These are phyloP conservation scores for Rhabditoides inermis DNA, from an alignment of 2,888 invertebrate genomes.

Conservation along the genomic window DNA sequence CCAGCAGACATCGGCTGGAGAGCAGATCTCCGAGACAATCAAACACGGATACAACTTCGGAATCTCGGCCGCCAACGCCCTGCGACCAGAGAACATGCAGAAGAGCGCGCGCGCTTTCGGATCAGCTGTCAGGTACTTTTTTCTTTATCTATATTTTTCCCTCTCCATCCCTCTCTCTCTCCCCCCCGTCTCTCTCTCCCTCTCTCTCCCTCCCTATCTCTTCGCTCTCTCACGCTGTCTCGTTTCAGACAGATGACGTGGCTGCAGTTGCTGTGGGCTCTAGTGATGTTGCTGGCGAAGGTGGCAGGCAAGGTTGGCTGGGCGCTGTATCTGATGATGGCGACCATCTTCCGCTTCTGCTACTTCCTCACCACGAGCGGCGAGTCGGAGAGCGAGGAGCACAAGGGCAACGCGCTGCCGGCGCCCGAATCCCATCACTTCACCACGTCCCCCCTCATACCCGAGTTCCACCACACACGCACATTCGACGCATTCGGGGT, in stretches of 20 bases:
- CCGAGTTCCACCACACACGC: constrained; percentile 35
- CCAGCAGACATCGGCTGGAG: constrained; percentile 47
- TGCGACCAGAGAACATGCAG: constrained; percentile 43
- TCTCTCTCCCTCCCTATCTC: neutral
- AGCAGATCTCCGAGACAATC: constrained; percentile 49
- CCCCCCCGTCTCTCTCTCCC: too few species aligned
- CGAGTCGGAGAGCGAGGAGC: constrained; percentile 34
- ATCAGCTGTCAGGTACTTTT: neutral
- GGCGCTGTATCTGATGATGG: constrained; percentile 20
- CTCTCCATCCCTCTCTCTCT: too few species aligned
- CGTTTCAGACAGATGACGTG: constrained; percentile 41
- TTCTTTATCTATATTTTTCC: too few species aligned
- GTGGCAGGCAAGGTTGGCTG: constrained; percentile 23
- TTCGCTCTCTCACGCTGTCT: neutral
- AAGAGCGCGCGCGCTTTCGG: constrained; percentile 6
- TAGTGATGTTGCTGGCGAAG: constrained; percentile 25
- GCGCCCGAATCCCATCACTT: constrained; percentile 11
- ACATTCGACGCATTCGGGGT: constrained; percentile 47
- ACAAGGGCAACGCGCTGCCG: constrained; percentile 11
- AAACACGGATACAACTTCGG: constrained; percentile 45
- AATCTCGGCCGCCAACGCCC: constrained; percentile 37
- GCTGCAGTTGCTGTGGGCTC: constrained; percentile 37
- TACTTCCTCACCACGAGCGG: constrained; percentile 42
- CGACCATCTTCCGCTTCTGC: constrained; percentile 40
- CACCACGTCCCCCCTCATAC: constrained; percentile 20